phyloP scores from a whole-genome alignment of 1,140 invertebrate species.

The Sitobion miscanthi region DNA sequence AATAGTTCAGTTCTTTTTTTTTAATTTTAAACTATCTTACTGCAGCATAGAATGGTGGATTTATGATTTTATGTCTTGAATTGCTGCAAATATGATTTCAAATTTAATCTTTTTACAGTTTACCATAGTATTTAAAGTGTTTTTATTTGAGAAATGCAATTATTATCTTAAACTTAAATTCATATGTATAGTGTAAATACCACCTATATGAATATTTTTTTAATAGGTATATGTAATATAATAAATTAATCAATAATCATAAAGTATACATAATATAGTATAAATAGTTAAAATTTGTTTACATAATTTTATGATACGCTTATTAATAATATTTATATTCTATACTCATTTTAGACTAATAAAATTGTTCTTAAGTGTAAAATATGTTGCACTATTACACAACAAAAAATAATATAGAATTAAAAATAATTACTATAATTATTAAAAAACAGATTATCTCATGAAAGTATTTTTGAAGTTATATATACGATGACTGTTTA shows the following conservation, averaged over 20 bases:
- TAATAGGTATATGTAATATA: neutral
- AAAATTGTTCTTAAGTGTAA: neutral
- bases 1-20: neutral
- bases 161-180: neutral
- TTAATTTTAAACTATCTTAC: neutral
- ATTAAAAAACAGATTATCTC: constrained; percentile 1
- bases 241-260: constrained; percentile 5
- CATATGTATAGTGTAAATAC: too few relatives aligned
- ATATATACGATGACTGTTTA: constrained; percentile 33
- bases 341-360: neutral
- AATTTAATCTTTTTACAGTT: neutral
- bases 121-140: neutral
- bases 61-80: neutral
- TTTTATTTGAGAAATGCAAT: neutral
- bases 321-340: neutral
- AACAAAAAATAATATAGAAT: neutral
- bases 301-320: neutral
- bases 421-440: constrained; percentile 16
- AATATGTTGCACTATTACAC: neutral
- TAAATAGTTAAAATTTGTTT: neutral
- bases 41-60: neutral
- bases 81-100: neutral
- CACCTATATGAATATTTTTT: neutral
- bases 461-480: constrained; percentile 12
- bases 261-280: neutral